phyloP scores from a whole-genome alignment of 2,113 vertebrate genomes.

The Brachirus orientalis region DNA sequence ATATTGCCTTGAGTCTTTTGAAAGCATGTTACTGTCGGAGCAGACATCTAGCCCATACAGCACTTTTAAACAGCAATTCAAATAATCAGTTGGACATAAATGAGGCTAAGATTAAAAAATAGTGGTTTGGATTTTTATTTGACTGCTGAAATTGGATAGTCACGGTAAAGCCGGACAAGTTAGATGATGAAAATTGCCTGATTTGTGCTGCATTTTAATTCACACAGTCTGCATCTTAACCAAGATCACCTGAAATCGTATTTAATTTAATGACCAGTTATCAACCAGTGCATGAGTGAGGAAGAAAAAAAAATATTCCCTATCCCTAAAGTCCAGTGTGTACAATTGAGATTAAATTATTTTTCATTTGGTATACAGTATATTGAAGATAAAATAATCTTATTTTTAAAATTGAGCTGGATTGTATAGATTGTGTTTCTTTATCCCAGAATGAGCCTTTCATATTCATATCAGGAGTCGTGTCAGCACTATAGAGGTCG shows the following conservation, averaged over 20 bases:
- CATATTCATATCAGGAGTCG: too few species aligned
- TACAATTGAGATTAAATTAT: too few species aligned
- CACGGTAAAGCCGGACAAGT: neutral
- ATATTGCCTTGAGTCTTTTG: constrained; percentile 18
- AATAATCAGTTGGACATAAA: constrained; percentile 16
- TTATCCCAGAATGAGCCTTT: too few species aligned
- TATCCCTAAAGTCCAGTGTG: too few species aligned
- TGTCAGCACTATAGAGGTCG: too few species aligned
- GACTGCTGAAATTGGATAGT: neutral
- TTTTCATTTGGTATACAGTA: too few species aligned
- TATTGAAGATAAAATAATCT: too few species aligned
- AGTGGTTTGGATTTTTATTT: neutral
- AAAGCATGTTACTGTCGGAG: constrained; percentile 14
- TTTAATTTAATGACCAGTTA: constrained; percentile 35
- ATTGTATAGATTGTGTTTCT: too few species aligned
- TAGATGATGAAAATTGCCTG: neutral
- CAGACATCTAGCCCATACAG: neutral
- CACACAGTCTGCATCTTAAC: neutral
- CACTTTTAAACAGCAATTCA: neutral
- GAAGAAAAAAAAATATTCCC: neutral
- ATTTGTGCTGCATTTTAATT: neutral
- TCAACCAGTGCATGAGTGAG: constrained; percentile 14
- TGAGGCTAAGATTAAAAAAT: constrained; percentile 22
- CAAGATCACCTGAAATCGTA: constrained; percentile 15
- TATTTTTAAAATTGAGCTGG: too few species aligned